Evolutionary conservation across 2,797 vertebrate genomes (phyloP), one percentile per base, ranked within the genome.

Genomic region (Falco berigora): DNA sequence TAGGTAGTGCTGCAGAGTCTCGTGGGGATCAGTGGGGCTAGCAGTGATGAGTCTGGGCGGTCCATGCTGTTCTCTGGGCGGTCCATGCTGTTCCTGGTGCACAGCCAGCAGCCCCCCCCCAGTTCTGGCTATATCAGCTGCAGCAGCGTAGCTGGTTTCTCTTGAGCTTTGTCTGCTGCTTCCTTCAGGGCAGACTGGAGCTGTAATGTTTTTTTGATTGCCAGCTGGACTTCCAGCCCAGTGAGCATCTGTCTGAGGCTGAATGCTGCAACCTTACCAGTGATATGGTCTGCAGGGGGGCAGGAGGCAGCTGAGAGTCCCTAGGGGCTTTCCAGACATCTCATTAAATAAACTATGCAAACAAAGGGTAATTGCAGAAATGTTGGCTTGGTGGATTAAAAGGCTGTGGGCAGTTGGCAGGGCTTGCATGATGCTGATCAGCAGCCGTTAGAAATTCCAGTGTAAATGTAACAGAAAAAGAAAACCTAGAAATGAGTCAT

Each of bases 391-490:
- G 67, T 82, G 85, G 44, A 38, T 1, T 3, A 59, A 77, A 74
- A 71, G 87, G 75, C 72, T 77, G 49, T 28, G 50, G 82, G 90
- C 84, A 59, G 36, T 38, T 86, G 56, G 78, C 75, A 88, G 72
- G 44, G 64, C 44, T 86, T 34, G 40, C 32, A 2, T 11, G 56
- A 67, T 79, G 82, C 28, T 53, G 56, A 77, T 40, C 74, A 72
- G 38, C 80, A 47, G 56, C 75, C 36, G 13, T 66, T 44, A 73
- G 85, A 77, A 82, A 76, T 87, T 85, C 71, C 84, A 53, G 30
- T 56, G 52, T 34, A 36, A 94, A 55, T 50, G 36, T 49, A 49
- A 73, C 63, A 67, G 68, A 12, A 79, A 62, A 62, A 71, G 72
- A 42, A 86, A 46, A 14, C 13, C 28, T 68, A 53, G 63, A 76